A percentile compares a stretch with the other conserved stretches of the same genome.
phyloP scores from a whole-genome alignment of 2,113 vertebrate species.

The Coptodon rendalli region DNA sequence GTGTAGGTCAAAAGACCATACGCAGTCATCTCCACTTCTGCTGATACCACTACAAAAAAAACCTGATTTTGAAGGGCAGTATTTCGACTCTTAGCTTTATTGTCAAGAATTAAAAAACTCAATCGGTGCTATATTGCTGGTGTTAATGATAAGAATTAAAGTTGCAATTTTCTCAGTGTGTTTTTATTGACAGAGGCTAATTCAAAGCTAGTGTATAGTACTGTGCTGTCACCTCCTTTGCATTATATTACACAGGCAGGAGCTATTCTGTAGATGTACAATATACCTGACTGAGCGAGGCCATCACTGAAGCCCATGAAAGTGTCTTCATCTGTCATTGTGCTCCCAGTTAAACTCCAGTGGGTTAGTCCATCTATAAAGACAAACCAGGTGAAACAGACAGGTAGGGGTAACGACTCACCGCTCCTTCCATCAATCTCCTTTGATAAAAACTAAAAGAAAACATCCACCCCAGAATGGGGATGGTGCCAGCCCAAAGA shows the following conservation, averaged over 20 bases:
- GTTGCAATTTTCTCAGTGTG: neutral
- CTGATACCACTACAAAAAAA: slow-evolving; percentile 80
- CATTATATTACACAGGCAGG: neutral
- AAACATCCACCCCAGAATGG: neutral
- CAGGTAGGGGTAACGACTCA: neutral
- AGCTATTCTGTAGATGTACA: neutral
- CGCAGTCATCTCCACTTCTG: slow-evolving; percentile 92
- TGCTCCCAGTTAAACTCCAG: slow-evolving; percentile 86
- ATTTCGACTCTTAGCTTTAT: neutral
- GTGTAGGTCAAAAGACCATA: slow-evolving; percentile 88
- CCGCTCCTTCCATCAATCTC: neutral
- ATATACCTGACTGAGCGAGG: slow-evolving; percentile 84
- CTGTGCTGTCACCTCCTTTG: neutral
- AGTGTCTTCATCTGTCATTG: slow-evolving; percentile 79
- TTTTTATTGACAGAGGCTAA: neutral
- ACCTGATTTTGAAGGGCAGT: neutral
- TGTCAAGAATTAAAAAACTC: neutral
- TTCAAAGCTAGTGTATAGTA: neutral
- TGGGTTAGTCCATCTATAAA: slow-evolving; percentile 86
- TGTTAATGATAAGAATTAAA: neutral
- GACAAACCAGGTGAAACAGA: neutral
- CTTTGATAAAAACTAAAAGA: neutral
- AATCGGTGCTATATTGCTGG: neutral
- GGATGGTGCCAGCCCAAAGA: neutral
- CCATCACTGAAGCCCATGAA: slow-evolving; percentile 90